These are phyloP conservation scores for Ferrisia virgata DNA, from an alignment of 2,888 invertebrate genomes.

Conservation along the genomic window DNA sequence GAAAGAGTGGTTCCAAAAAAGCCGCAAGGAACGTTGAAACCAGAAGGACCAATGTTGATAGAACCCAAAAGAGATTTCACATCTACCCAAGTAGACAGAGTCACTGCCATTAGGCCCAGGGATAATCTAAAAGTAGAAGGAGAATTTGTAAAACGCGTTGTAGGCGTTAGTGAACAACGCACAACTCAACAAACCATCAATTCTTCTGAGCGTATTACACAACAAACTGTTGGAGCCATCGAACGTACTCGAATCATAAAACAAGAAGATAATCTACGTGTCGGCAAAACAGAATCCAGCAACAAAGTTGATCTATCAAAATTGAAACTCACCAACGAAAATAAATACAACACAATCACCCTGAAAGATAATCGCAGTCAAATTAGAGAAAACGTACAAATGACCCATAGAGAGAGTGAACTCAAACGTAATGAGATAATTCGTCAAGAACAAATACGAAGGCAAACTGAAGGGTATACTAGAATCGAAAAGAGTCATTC, in stretches of 20 bases:
- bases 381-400: not conserved
- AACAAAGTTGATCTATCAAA: not conserved
- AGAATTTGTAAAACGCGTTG: conserved; percentile 54
- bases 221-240: not conserved
- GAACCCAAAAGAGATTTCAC: conserved; percentile 54
- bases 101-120: conserved; percentile 51
- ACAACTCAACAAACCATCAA: conserved; percentile 50
- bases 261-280: conserved; percentile 51
- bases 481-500: not conserved
- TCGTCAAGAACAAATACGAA: not conserved
- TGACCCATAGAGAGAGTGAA: not conserved
- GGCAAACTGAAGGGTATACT: not conserved
- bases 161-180: conserved; percentile 46
- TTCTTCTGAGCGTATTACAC: conserved; percentile 30
- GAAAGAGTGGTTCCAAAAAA: conserved; percentile 48
- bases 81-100: conserved; percentile 52
- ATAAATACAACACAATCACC: conserved; percentile 32
- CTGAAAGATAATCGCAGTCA: not conserved
- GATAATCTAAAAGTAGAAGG: conserved; percentile 53
- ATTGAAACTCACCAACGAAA: conserved; percentile 55
- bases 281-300: conserved; percentile 48
- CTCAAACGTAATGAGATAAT: not conserved
- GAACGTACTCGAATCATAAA: conserved; percentile 59
- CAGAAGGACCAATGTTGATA: conserved; percentile 60
- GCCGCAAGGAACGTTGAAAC: conserved; percentile 55